A percentile compares a stretch with the other conserved stretches of the same genome.
Conservation (phyloP, 2,888 invertebrate species). For the Machimus atricapillus region DNA sequence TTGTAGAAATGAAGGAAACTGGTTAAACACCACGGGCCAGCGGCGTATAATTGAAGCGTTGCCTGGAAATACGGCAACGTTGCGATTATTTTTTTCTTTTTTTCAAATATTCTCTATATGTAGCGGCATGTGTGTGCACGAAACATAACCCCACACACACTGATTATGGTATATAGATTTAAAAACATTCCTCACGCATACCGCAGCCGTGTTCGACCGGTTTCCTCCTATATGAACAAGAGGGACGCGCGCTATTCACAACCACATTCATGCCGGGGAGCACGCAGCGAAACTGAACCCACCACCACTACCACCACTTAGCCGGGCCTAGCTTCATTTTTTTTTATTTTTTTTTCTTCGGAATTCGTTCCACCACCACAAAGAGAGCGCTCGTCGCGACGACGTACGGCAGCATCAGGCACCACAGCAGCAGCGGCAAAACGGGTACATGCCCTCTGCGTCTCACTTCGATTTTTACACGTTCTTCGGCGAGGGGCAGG, state of each 20-base stretch:
- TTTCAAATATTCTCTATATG: not conserved
- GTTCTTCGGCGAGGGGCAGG: not conserved
- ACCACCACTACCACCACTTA: not conserved
- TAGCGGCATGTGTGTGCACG: not conserved
- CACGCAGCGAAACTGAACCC: conserved; percentile 23
- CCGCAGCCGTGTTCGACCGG: conserved; percentile 45
- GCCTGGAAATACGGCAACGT: conserved; percentile 63
- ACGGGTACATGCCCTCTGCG: conserved; percentile 43
- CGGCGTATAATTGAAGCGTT: conserved; percentile 47
- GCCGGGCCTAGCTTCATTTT: not conserved
- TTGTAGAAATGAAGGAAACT: conserved; percentile 47
- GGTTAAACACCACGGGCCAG: conserved; percentile 44
- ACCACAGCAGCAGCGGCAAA: not conserved
- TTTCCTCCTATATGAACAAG: conserved; percentile 44
- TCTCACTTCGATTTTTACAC: conserved; percentile 45
- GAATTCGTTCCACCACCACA: conserved; percentile 23
- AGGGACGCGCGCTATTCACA: conserved; percentile 45
- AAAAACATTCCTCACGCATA: conserved; percentile 33
- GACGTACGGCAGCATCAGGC: not conserved
- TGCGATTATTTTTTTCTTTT: conserved; percentile 55
- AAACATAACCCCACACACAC: conserved; percentile 5
- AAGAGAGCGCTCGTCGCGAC: not conserved
- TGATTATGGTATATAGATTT: not conserved
- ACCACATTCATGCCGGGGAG: not conserved
- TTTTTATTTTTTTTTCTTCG: conserved; percentile 33